Percentiles rank a stretch among this genome's conserved stretches.
phyloP scores from a whole-genome alignment of 2,888 invertebrate species.

The Hirtodrosophila histrioides region DNA sequence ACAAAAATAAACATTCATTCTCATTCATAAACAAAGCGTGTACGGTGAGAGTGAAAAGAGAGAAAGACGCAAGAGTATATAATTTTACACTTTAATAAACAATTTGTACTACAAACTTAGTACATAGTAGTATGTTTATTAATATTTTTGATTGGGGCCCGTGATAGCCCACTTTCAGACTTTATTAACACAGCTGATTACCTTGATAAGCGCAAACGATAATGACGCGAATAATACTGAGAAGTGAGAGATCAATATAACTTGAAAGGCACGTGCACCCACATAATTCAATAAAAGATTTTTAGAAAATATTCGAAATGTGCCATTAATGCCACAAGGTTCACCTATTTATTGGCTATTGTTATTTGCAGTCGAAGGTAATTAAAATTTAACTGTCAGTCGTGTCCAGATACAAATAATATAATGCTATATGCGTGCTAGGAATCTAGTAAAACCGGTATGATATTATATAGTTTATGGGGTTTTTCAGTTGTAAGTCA shows the following conservation, averaged over 20 bases:
- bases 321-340: background rate
- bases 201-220: conserved; percentile 24
- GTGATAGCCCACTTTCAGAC: conserved; percentile 14
- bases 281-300: background rate
- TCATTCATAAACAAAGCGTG: conserved; percentile 37
- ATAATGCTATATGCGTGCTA: too few species aligned
- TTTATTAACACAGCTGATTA: conserved; percentile 33
- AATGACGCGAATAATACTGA: background rate
- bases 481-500: background rate
- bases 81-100: conserved; percentile 3
- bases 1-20: conserved; percentile 26
- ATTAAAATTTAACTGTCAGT: background rate
- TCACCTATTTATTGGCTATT: background rate
- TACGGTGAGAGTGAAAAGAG: background rate
- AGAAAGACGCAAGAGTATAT: background rate
- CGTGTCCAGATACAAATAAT: background rate
- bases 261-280: conserved; percentile 21
- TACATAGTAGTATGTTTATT: background rate
- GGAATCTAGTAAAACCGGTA: conserved; percentile 22
- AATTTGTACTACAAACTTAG: background rate
- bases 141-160: conserved; percentile 12
- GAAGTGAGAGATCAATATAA: background rate
- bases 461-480: background rate
- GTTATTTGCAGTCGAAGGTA: background rate
- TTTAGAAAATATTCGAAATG: background rate